Percentiles rank a stretch among this genome's conserved stretches.
phyloP scores from a whole-genome alignment of 2,888 invertebrate species.

The Hemicrepidius hirtus region DNA sequence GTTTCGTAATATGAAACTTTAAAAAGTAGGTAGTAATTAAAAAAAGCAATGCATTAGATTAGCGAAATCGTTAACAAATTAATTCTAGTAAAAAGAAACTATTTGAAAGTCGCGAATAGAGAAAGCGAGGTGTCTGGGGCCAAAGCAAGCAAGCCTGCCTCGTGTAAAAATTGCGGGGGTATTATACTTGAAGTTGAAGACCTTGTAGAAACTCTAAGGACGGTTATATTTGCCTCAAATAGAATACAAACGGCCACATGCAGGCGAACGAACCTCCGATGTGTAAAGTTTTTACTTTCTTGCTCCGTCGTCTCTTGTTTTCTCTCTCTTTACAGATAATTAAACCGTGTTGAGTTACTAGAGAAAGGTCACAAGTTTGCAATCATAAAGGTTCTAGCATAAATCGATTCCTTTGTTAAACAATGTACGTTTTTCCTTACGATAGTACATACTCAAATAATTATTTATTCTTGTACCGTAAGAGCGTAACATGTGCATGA shows the following conservation, averaged over 20 bases:
- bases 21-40: not conserved
- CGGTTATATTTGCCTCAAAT: conserved; percentile 42
- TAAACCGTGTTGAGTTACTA: not conserved
- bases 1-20: not conserved
- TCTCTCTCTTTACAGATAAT: conserved; percentile 13
- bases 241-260: conserved; percentile 41
- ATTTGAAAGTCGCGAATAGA: conserved; percentile 48
- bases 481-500: not conserved
- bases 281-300: conserved; percentile 15
- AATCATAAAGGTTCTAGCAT: not conserved
- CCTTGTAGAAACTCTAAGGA: conserved; percentile 42
- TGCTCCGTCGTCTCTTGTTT: conserved; percentile 15
- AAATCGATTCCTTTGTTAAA: conserved; percentile 17
- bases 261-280: conserved; percentile 45
- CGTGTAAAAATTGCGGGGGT: conserved; percentile 40
- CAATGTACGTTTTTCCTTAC: too few relatives aligned
- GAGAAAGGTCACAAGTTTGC: conserved; percentile 13
- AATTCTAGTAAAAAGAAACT: conserved; percentile 30
- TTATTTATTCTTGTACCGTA: conserved; percentile 2
- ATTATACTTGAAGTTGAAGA: conserved; percentile 47
- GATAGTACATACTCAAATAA: not conserved
- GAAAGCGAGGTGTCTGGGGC: conserved; percentile 46
- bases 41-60: conserved; percentile 12
- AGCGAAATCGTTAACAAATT: conserved; percentile 40
- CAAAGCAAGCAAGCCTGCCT: conserved; percentile 19